Evolutionary conservation across 2,888 invertebrate genomes (phyloP).

Genomic region (Trissolcus japonicus): DNA sequence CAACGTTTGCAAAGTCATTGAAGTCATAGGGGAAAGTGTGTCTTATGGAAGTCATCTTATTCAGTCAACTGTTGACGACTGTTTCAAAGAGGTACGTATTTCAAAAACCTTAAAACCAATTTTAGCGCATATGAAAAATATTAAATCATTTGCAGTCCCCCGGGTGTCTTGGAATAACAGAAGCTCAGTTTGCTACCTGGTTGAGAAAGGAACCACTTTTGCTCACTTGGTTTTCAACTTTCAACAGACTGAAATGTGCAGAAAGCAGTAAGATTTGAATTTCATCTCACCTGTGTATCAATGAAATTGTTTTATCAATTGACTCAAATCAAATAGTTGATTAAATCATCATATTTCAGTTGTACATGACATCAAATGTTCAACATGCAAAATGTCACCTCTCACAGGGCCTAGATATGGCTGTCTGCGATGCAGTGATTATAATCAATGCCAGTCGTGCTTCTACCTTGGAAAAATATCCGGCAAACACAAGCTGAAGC

Average conservation of each 20-base stretch:
- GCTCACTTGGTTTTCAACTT: constrained; percentile 82
- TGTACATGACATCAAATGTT: constrained; percentile 80
- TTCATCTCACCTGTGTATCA: not conserved
- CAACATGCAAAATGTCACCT: constrained; percentile 79
- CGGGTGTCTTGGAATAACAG: constrained; percentile 83
- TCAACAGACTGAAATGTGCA: constrained; percentile 80
- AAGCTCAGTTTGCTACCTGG: constrained; percentile 84
- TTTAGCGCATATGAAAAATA: not conserved
- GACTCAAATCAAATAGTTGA: too few relatives aligned
- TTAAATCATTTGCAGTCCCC: constrained; percentile 78
- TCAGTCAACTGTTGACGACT: constrained; percentile 83
- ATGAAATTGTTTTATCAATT: not conserved
- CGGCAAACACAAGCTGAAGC: constrained; percentile 81
- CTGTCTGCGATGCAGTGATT: constrained; percentile 82
- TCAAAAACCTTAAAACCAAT: not conserved
- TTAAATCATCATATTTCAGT: constrained; percentile 71
- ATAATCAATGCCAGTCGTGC: constrained; percentile 83
- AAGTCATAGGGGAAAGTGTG: constrained; percentile 81
- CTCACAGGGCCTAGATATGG: constrained; percentile 81
- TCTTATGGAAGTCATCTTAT: constrained; percentile 81
- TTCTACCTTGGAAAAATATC: constrained; percentile 81
- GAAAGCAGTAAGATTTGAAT: constrained; percentile 77
- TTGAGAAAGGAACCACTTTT: constrained; percentile 81
- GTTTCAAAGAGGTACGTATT: constrained; percentile 81
- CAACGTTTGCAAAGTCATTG: constrained; percentile 80